phyloP scores from a whole-genome alignment of 2,797 vertebrate species.

The Hydrocynus forskahlii region DNA sequence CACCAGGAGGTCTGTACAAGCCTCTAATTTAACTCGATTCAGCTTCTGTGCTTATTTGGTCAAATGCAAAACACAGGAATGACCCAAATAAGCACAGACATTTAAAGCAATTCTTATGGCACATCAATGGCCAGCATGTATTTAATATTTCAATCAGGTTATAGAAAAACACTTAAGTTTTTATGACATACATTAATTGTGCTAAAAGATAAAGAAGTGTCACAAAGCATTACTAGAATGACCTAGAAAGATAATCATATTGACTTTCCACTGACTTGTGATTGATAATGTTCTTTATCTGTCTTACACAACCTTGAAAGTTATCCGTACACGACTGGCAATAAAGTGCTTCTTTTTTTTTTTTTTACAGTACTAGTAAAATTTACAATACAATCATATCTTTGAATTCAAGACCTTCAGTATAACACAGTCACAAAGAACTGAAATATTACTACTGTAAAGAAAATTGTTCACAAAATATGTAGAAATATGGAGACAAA shows the following conservation, averaged over 20 bases:
- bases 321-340: slow-evolving; percentile 24
- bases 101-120: slow-evolving; percentile 1
- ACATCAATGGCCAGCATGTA: neutral
- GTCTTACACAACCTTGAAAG: neutral
- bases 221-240: neutral
- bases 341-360: slow-evolving; percentile 49
- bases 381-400: slow-evolving; percentile 54
- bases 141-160: neutral
- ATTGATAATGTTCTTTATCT: neutral
- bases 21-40: neutral
- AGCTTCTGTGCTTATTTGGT: neutral
- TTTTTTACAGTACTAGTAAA: slow-evolving; percentile 49
- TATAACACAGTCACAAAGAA: slow-evolving; percentile 45
- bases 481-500: slow-evolving; percentile 38
- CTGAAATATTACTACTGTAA: neutral
- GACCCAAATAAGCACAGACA: neutral
- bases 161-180: neutral
- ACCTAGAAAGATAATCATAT: neutral
- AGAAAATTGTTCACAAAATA: neutral
- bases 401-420: slow-evolving; percentile 41
- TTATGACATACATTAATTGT: neutral
- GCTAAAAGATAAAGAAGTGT: neutral
- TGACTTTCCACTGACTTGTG: neutral
- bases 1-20: neutral
- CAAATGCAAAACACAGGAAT: neutral